Evolutionary conservation across 2,888 invertebrate genomes (phyloP).

Genomic region (Euproctis similis): DNA sequence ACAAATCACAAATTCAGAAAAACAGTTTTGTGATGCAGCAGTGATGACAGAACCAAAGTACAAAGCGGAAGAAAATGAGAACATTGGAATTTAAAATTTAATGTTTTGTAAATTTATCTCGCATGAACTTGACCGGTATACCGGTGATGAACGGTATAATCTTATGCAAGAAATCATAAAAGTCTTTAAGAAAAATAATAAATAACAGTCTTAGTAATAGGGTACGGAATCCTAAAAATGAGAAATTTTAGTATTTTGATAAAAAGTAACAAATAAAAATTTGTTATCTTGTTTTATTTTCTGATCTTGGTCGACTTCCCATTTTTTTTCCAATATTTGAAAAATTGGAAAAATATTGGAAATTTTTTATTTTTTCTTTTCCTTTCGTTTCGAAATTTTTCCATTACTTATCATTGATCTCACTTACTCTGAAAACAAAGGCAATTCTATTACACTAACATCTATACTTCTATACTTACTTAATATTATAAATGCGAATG

Average conservation of each 20-base stretch:
- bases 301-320: slow-evolving; percentile 1
- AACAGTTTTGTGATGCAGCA: no score
- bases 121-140: slow-evolving; percentile 3
- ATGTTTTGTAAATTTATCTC: slow-evolving; percentile 3
- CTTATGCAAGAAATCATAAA: slow-evolving; percentile 1
- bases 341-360: neutral
- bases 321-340: neutral
- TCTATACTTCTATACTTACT: no score
- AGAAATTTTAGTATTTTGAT: slow-evolving; percentile 1
- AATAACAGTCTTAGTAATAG: slow-evolving; percentile 1
- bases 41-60: no score
- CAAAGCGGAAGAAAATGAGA: no score
- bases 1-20: no score
- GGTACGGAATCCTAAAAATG: slow-evolving; percentile 1
- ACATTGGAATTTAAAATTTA: slow-evolving; percentile 1
- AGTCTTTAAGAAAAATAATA: slow-evolving; percentile 1
- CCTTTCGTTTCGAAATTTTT: slow-evolving; percentile 12
- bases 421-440: no score
- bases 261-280: neutral
- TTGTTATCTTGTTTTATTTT: neutral
- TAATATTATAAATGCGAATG: no score
- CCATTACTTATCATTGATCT: slow-evolving; percentile 8
- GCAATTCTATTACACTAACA: no score
- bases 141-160: slow-evolving; percentile 1
- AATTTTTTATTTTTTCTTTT: neutral